Conservation (phyloP, 2,113 vertebrate genomes). For the Vireo altiloquus region DNA sequence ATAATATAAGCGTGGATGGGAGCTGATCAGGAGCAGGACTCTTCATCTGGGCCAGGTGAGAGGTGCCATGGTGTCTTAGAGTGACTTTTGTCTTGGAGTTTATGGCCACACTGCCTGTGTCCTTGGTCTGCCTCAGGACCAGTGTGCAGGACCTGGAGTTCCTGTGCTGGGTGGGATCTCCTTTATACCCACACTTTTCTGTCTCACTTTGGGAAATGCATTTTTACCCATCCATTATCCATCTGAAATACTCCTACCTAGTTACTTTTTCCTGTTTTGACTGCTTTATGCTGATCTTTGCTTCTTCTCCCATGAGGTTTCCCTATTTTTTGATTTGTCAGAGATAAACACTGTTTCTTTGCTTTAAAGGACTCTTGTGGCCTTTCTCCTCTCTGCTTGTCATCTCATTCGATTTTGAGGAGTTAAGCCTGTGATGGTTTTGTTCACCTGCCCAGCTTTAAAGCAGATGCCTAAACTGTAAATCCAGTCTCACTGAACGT, state of each 20-base stretch:
- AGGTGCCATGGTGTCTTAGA: no score
- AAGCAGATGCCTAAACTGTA: neutral
- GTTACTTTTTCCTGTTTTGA: neutral
- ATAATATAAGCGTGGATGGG: fast-evolving
- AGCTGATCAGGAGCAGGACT: neutral
- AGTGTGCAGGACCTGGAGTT: fast-evolving
- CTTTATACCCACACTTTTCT: neutral
- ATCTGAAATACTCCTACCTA: neutral
- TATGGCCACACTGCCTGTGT: neutral
- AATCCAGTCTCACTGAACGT: neutral
- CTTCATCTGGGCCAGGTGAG: neutral
- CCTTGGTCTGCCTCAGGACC: neutral
- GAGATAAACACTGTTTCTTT: neutral
- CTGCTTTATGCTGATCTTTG: neutral
- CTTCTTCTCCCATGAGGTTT: neutral
- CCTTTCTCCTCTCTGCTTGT: neutral
- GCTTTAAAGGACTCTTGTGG: neutral
- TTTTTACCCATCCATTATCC: neutral
- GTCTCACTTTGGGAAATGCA: neutral
- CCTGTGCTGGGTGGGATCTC: neutral
- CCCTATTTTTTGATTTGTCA: neutral
- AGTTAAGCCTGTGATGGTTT: neutral
- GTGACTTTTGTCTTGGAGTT: no score
- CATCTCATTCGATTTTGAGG: neutral
- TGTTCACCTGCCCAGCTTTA: neutral